phyloP scores from a whole-genome alignment of 2,113 vertebrate genomes.

The Acanthochromis polyacanthus region DNA sequence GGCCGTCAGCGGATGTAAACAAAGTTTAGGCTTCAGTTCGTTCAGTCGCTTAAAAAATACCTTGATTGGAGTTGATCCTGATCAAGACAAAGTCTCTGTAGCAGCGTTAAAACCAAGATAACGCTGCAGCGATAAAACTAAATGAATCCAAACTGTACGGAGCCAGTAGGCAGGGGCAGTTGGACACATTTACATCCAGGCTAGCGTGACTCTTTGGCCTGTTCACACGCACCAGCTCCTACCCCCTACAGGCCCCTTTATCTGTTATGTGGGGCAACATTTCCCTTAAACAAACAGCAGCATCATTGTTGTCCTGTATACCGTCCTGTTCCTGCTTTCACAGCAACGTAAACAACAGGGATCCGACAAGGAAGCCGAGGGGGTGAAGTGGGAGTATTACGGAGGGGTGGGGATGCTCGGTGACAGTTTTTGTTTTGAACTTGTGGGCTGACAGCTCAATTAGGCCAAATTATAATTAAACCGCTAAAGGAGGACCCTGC shows the following conservation, averaged over 20 bases:
- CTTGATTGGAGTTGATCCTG: no score
- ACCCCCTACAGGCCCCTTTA: slow-evolving; percentile 44
- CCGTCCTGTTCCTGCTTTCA: background rate
- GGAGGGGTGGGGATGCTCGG: background rate
- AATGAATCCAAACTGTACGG: no score
- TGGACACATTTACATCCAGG: slow-evolving; percentile 1
- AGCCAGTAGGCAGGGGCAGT: no score
- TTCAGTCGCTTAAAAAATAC: no score
- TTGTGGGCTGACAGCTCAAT: slow-evolving; percentile 58
- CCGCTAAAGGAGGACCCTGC: background rate
- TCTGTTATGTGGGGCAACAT: slow-evolving; percentile 56
- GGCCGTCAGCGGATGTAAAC: no score
- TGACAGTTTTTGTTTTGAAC: slow-evolving; percentile 28
- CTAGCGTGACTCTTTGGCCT: slow-evolving; percentile 67
- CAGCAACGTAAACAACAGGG: slow-evolving; percentile 45
- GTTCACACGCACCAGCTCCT: slow-evolving; percentile 46
- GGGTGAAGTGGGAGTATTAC: background rate
- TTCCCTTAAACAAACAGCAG: slow-evolving; percentile 48
- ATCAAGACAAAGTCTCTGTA: no score
- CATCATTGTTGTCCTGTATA: slow-evolving; percentile 41
- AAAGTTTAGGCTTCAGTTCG: no score
- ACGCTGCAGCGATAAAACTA: no score
- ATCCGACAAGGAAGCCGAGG: background rate
- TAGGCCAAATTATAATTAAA: slow-evolving; percentile 63
- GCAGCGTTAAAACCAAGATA: no score